These are phyloP conservation scores for Xiphias gladius DNA, from an alignment of 2,113 vertebrate species.

Conservation along the genomic window DNA sequence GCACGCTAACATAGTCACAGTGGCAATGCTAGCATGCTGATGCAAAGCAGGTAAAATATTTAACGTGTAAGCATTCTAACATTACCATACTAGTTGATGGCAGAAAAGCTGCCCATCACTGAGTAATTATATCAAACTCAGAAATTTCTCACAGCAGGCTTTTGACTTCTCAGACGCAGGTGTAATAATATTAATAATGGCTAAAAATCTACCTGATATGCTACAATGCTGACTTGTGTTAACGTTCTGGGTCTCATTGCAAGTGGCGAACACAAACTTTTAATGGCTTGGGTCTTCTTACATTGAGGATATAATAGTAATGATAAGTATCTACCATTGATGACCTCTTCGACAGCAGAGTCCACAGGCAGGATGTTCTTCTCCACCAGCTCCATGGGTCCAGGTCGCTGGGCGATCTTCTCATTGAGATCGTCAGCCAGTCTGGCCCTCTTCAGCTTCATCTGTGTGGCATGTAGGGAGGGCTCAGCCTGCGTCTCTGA, in stretches of 20 bases:
- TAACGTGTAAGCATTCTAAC: too few species aligned
- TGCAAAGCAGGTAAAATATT: not conserved
- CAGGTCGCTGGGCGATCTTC: slow-evolving; percentile 96
- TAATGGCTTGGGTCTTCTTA: not conserved
- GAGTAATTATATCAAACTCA: not conserved
- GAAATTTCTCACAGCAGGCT: not conserved
- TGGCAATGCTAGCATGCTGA: not conserved
- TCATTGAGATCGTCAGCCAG: slow-evolving; percentile 95
- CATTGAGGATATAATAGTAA: not conserved
- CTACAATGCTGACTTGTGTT: not conserved
- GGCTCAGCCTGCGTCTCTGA: slow-evolving; percentile 94
- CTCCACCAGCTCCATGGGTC: slow-evolving; percentile 96
- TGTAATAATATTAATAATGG: not conserved
- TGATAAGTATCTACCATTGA: slow-evolving; percentile 83
- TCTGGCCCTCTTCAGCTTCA: slow-evolving; percentile 95
- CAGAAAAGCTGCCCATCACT: not conserved
- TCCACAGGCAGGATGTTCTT: slow-evolving; percentile 98
- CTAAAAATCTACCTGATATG: not conserved
- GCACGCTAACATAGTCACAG: not conserved
- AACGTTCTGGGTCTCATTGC: not conserved
- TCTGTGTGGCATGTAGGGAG: slow-evolving; percentile 95
- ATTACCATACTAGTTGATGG: not conserved
- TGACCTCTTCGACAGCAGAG: slow-evolving; percentile 89
- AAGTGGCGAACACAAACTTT: not conserved
- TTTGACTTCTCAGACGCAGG: not conserved